These are phyloP conservation scores for Gorsachius magnificus DNA, from an alignment of 2,797 vertebrate genomes.

Conservation along the genomic window DNA sequence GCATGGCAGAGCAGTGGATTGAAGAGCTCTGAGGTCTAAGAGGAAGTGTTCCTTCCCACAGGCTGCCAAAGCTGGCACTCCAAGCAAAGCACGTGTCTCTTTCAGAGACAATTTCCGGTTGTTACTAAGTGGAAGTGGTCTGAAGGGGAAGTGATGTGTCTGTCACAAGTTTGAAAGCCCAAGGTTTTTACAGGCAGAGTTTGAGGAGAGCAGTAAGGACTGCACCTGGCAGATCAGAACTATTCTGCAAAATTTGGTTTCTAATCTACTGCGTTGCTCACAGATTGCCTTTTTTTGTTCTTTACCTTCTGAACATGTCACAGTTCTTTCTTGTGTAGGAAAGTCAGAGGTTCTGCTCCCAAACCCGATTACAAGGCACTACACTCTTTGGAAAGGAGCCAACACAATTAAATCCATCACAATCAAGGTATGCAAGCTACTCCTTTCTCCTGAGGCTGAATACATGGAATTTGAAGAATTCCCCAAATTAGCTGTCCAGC, in stretches of 20 bases:
- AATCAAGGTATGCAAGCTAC: neutral
- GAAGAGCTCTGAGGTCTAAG: neutral
- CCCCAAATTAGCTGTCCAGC: neutral
- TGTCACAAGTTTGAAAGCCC: slow-evolving; percentile 23
- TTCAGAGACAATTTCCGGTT: neutral
- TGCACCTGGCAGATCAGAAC: neutral
- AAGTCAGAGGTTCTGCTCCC: neutral
- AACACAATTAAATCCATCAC: neutral
- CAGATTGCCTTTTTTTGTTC: neutral
- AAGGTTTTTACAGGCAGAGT: neutral
- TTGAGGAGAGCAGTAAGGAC: neutral
- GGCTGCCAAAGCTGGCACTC: neutral
- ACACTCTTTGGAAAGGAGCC: neutral
- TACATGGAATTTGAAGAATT: neutral
- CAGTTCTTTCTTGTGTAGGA: neutral
- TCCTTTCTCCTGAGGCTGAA: neutral
- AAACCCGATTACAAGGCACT: neutral
- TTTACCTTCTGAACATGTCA: neutral
- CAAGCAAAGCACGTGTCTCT: neutral
- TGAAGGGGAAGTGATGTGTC: slow-evolving; percentile 24
- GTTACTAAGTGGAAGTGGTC: slow-evolving; percentile 35
- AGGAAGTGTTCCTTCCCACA: neutral
- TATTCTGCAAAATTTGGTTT: neutral
- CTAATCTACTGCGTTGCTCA: neutral
- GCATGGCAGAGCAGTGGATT: neutral